Evolutionary conservation across 2,797 vertebrate genomes (phyloP).

Genomic region (Molothrus ater): DNA sequence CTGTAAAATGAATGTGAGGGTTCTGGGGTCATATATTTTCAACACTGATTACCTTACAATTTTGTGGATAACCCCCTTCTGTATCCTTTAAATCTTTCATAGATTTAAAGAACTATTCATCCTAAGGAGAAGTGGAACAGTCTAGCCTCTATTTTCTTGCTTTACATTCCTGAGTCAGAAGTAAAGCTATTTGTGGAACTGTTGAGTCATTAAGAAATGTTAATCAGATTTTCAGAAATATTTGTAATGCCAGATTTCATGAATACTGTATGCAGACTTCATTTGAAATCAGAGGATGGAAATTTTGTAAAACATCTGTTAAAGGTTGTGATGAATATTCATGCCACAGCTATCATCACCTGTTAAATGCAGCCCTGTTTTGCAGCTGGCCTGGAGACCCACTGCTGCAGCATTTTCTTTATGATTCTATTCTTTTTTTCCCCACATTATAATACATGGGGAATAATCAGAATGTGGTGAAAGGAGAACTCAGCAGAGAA

Average conservation of each 20-base stretch:
- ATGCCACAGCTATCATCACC: background rate
- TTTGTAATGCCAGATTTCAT: background rate
- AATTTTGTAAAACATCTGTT: conserved; percentile 40
- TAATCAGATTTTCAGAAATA: conserved; percentile 45
- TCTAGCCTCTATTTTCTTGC: background rate
- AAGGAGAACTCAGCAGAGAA: background rate
- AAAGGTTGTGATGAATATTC: conserved; percentile 51
- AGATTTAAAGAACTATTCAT: background rate
- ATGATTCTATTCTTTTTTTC: background rate
- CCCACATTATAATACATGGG: fast-evolving
- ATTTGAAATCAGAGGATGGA: background rate
- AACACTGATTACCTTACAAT: background rate
- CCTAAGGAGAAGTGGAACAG: background rate
- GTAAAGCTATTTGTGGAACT: background rate
- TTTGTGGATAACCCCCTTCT: background rate
- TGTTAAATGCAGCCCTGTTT: background rate
- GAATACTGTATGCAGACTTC: background rate
- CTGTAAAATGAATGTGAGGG: background rate
- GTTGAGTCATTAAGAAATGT: background rate
- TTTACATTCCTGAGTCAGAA: background rate
- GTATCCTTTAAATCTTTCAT: background rate
- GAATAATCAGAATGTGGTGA: background rate
- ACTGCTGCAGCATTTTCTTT: background rate
- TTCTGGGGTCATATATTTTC: background rate
- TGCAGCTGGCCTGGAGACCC: background rate